Base-by-base conservation (phyloP, 2,113 vertebrate genomes). In the Galemys pyrenaicus region DNA sequence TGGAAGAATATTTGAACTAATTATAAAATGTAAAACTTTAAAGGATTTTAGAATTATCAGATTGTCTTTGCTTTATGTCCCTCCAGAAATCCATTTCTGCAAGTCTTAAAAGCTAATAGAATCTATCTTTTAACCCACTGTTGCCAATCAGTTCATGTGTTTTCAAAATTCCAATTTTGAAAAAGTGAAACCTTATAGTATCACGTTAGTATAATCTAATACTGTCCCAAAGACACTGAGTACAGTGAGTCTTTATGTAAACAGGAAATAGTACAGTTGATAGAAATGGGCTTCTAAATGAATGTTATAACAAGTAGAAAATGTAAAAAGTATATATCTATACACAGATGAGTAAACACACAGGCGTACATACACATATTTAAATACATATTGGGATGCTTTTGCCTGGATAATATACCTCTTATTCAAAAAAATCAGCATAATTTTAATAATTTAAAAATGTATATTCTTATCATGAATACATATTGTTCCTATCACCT, bases 141-240 rank as follows among this genome's bases (percentile, higher is more conserved):
- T 54, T 89, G 28, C 49, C 32, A 68, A 37, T 87, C 60, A 56
- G 65, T 51, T 65, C 11, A 3, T n/a, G 4, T 24, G 88, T 67
- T 58, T 78, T 51, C 37, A 82, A 54, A 85, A 83, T 41, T 87
- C 4, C 1, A 41, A 32, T 73, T 91, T 64, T 68, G 35, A 85
- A 92, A 94, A 88, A 94, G 49, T 17, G 35, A 94, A 96, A 73
- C 12, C 11, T 74, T 91, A 91, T 2, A 54, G 16, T 6, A 75
- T 89, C n/a, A 82, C 28, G 44, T 68, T 30, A 77, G 70, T 24
- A 58, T 74, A 22, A 77, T 49, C 20, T 81, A 24, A 56, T 60
- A 71, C 6, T 88, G 39, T 32, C 16, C 20, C 92, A 95, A 88
- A 94, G 9, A 75, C 2, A 37, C 32, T 30, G 35, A 87, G 6